Percentiles rank a stretch among this genome's conserved stretches.
phyloP scores from a whole-genome alignment of 2,888 invertebrate genomes.

The Thumatha senex region DNA sequence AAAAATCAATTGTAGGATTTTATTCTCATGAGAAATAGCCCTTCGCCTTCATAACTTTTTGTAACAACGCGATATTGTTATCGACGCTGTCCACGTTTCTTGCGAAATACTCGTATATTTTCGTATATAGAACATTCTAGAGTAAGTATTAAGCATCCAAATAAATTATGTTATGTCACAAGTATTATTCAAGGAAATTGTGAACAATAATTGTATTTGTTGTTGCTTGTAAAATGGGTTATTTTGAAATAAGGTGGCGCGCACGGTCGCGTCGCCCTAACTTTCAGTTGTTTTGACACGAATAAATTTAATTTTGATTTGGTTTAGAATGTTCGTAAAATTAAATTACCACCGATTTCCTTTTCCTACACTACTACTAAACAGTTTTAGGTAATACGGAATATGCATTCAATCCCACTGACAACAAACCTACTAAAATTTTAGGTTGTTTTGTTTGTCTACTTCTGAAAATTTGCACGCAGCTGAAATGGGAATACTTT shows the following conservation, averaged over 20 bases:
- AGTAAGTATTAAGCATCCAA: background rate
- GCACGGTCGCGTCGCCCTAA: too few species aligned
- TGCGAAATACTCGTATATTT: conserved; percentile 15
- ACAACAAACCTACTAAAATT: too few species aligned
- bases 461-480: too few species aligned
- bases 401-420: too few species aligned
- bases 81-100: conserved; percentile 27
- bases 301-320: too few species aligned
- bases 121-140: conserved; percentile 5
- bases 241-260: background rate
- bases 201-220: background rate
- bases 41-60: conserved; percentile 22
- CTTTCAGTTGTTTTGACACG: too few species aligned
- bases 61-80: conserved; percentile 20
- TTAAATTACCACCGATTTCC: too few species aligned
- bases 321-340: too few species aligned
- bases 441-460: too few species aligned
- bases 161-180: background rate
- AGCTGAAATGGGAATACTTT: too few species aligned
- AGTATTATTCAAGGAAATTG: background rate
- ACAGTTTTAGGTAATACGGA: too few species aligned
- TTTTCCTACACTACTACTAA: too few species aligned
- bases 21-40: conserved; percentile 28
- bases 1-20: conserved; percentile 27
- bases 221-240: background rate